Base-by-base conservation (phyloP, 2,113 vertebrate species). In the Phaetusa simplex region DNA sequence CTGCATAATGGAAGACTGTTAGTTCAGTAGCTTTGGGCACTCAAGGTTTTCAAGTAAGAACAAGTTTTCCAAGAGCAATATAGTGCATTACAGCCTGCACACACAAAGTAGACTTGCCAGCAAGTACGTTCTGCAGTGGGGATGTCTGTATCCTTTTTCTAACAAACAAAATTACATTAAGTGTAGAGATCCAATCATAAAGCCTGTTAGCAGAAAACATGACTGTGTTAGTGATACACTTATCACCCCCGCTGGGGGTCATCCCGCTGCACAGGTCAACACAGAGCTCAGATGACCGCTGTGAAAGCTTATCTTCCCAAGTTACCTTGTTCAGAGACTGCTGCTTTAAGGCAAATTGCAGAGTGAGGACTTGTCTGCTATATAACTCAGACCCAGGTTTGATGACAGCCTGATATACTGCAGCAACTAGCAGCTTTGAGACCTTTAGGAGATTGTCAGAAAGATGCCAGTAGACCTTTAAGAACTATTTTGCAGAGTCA, bases 401-500 rank as follows among this genome's bases (percentile, higher is more conserved):
- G 53, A 78, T 59, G 61, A 69, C 70, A 96, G 47, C 21, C 43
- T 14, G 16, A 72, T 22, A 73, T 11, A 81, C 13, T 74, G 64
- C 70, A 94, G 59, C 71, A 77, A 61, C 2, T 3, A 81, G 78
- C 67, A 78, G 79, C 52, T 69, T 59, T 27, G 36, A 95, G 77
- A 84, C 67, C 67, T 89, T 67, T 30, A 87, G 36, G 45, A 94
- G 85, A 64, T 11, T 79, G 52, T 66, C 85, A 93, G 64, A 87
- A 92, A 93, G 50, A 71, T 65, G 76, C 42, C 85, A 87, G 49
- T 30, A 47, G 55, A 94, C 76, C 93, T 95, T 97, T 92, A 96
- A 80, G 74, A 9, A 56, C 32, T 88, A 11, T 93, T 96, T 55
- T 94, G 89, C 95, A 93, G 92, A 95, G 94, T 97, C 96, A 96